Conservation (phyloP, 2,797 vertebrate species). For the Cirrhinus molitorella region DNA sequence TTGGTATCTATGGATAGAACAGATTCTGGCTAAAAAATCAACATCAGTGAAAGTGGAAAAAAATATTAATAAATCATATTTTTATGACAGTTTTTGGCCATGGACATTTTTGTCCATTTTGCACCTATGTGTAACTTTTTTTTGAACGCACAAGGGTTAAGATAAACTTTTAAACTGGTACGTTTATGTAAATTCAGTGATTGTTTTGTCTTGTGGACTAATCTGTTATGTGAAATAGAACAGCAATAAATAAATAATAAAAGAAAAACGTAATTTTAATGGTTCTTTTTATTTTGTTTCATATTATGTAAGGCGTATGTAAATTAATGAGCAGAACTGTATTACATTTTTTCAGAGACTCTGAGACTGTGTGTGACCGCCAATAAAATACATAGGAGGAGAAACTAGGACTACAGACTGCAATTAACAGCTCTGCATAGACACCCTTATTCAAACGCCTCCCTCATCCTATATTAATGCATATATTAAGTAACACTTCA, state of each 20-base stretch:
- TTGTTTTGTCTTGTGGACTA: neutral
- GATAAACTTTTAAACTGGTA: neutral
- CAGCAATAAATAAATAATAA: neutral
- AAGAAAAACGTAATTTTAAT: neutral
- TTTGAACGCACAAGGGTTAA: neutral
- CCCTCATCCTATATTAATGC: neutral
- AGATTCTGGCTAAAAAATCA: no score
- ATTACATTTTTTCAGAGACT: neutral
- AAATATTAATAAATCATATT: no score
- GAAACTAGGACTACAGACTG: neutral
- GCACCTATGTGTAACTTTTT: no score
- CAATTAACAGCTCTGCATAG: slow-evolving; percentile 14
- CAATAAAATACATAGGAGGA: neutral
- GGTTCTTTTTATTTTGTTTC: neutral
- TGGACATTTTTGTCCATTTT: no score
- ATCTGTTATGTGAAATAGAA: neutral
- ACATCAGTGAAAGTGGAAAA: no score
- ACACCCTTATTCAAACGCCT: neutral
- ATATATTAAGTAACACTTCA: slow-evolving; percentile 11
- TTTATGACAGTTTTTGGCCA: no score
- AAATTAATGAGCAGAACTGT: neutral
- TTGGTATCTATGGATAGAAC: no score
- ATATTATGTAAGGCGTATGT: neutral
- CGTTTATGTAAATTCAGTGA: neutral
- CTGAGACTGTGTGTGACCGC: neutral